Conservation (phyloP, 1,140 invertebrate genomes). For the Vanessa tameamea region DNA sequence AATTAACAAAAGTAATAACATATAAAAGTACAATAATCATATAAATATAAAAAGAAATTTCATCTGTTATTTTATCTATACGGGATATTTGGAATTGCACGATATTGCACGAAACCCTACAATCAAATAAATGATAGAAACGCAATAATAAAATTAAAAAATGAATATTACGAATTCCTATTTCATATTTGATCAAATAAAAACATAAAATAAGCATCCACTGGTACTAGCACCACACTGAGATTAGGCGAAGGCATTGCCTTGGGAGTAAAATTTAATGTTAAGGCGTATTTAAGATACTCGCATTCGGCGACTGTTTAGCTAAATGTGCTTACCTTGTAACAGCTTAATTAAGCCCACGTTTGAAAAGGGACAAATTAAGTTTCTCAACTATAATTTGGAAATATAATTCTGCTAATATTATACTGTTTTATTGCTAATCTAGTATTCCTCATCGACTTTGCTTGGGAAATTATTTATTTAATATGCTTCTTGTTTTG, state of each 20-base stretch:
- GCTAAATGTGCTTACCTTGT: conserved; percentile 24
- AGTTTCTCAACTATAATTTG: background rate
- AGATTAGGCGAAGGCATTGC: conserved; percentile 17
- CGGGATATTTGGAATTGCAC: no score
- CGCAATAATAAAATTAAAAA: background rate
- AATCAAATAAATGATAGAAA: no score
- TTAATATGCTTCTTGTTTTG: no score
- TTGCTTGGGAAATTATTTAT: no score
- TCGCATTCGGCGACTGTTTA: conserved; percentile 16
- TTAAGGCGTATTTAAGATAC: conserved; percentile 24
- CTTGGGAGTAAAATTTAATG: conserved; percentile 29
- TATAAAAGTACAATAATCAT: no score
- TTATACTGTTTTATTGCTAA: no score
- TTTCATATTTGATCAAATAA: background rate
- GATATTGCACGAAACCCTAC: no score
- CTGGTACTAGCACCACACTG: conserved; percentile 2
- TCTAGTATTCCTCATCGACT: no score
- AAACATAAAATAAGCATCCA: background rate
- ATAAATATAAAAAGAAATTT: no score
- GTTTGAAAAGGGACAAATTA: conserved; percentile 13
- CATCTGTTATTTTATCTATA: no score
- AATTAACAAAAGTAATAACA: no score
- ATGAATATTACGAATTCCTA: background rate
- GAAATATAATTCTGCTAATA: background rate
- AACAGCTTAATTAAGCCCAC: conserved; percentile 14